Evolutionary conservation across 2,797 vertebrate species (phyloP).

Genomic region (Danionella dracula): DNA sequence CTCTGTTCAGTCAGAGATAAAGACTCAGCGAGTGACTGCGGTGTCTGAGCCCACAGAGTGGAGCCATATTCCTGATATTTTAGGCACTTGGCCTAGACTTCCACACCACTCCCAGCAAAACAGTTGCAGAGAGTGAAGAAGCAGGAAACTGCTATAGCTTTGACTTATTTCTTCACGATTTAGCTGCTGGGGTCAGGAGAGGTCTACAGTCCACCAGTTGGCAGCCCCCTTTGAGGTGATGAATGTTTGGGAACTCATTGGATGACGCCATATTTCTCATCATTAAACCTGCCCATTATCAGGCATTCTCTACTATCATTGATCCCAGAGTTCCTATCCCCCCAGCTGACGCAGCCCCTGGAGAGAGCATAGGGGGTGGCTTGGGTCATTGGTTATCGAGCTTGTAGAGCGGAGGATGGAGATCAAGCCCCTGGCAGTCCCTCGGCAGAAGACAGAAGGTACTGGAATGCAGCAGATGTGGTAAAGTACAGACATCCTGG

Average conservation of each 20-base stretch:
- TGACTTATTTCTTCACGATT: constrained; percentile 49
- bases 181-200: constrained; percentile 61
- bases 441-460: constrained; percentile 51
- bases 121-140: constrained; percentile 1
- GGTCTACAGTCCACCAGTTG: constrained; percentile 64
- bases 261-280: constrained; percentile 97
- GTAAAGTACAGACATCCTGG: background rate
- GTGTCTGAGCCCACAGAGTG: constrained; percentile 2
- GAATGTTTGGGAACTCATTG: constrained; percentile 79
- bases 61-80: constrained; percentile 39
- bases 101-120: constrained; percentile 5
- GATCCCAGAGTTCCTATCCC: constrained; percentile 65
- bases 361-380: constrained; percentile 58
- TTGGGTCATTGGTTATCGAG: constrained; percentile 58
- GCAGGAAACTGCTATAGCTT: constrained; percentile 9
- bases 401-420: constrained; percentile 9
- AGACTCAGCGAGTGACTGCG: background rate
- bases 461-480: constrained; percentile 51
- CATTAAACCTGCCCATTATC: constrained; percentile 95
- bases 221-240: constrained; percentile 79
- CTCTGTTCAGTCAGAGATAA: background rate
- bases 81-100: constrained; percentile 11
- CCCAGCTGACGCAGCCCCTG: constrained; percentile 75
- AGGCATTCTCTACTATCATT: constrained; percentile 83
- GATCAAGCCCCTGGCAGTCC: constrained; percentile 61